These are phyloP conservation scores for Heptranchias perlo DNA, from an alignment of 2,113 vertebrate species.

Conservation along the genomic window DNA sequence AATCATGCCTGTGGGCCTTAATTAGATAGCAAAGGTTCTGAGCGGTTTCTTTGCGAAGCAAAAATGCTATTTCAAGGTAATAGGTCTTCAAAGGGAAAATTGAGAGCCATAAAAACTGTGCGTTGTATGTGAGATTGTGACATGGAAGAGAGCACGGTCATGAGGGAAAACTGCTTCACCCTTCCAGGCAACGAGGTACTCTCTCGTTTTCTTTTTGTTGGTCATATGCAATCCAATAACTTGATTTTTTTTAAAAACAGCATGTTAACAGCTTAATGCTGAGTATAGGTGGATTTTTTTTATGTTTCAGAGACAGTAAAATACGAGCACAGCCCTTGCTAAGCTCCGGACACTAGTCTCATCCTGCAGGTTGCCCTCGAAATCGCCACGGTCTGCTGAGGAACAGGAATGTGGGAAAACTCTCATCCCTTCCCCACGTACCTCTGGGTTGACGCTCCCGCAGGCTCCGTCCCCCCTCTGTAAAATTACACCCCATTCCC, in stretches of 20 bases:
- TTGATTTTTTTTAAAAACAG: neutral
- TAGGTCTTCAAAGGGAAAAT: neutral
- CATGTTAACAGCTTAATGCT: neutral
- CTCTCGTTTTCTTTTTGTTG: neutral
- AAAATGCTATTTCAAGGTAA: conserved; percentile 16
- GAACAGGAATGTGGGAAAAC: neutral
- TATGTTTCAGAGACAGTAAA: neutral
- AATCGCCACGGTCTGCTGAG: neutral
- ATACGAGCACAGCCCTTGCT: neutral
- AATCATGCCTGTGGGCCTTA: neutral
- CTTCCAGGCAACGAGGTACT: neutral
- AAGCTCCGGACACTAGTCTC: neutral
- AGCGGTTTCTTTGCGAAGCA: neutral
- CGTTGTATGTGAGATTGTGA: neutral
- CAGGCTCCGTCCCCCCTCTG: neutral
- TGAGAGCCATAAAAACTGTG: neutral
- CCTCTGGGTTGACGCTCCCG: neutral
- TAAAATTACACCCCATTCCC: neutral
- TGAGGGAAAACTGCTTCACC: neutral
- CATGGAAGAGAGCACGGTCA: neutral
- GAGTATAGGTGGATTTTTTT: neutral
- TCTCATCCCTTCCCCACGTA: neutral
- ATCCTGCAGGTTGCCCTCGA: no score
- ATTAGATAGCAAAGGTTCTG: neutral
- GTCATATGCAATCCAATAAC: neutral